Percentiles rank a stretch among this genome's conserved stretches.
These are phyloP conservation scores for Eugnorisma glareosa DNA, from an alignment of 2,888 invertebrate genomes.

Conservation along the genomic window DNA sequence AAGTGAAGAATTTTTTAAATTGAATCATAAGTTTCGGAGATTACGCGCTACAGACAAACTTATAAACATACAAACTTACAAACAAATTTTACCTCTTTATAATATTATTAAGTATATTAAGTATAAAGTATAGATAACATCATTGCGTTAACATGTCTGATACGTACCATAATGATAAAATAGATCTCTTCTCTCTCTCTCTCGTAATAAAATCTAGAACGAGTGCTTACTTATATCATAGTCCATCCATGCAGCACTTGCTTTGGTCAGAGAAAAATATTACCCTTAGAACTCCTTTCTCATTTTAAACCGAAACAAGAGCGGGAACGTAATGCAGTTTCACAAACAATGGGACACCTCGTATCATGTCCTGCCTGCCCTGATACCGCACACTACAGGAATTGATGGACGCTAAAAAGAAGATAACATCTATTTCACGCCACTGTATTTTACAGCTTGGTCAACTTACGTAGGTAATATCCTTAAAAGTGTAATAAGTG, in stretches of 20 bases:
- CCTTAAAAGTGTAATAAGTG: conserved; percentile 84
- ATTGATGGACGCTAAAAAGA: neutral
- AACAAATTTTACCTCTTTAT: no score
- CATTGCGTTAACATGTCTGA: no score
- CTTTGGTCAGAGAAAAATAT: neutral
- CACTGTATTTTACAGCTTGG: neutral
- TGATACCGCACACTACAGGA: neutral
- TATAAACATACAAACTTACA: no score
- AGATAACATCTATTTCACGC: neutral
- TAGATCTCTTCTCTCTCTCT: no score
- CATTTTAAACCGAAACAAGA: neutral
- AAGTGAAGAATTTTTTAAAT: no score
- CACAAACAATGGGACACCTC: neutral
- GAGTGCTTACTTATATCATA: neutral
- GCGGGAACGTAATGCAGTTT: neutral
- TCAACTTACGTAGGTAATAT: conserved; percentile 81
- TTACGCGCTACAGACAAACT: no score
- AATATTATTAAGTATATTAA: no score
- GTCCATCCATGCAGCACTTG: neutral
- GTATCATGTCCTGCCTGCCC: neutral
- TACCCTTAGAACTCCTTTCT: neutral
- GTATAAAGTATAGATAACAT: no score
- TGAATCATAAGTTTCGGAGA: no score
- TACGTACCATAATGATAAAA: neutral
- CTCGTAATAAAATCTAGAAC: neutral